Percentiles rank a stretch among this genome's conserved stretches.
Conservation (phyloP, 2,113 vertebrate species). For the Addax nasomaculatus region DNA sequence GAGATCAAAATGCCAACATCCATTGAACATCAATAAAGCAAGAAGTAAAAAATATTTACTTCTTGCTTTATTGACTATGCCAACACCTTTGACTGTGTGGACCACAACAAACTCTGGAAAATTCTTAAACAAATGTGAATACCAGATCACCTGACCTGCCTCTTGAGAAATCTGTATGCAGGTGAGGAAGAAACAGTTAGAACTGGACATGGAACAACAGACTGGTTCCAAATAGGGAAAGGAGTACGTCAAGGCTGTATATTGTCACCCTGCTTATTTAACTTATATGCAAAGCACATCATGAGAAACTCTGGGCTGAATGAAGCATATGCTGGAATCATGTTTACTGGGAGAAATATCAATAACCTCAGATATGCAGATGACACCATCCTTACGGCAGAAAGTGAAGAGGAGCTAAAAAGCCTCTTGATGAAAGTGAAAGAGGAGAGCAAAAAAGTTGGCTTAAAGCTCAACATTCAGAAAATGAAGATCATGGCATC, state of each 20-base stretch:
- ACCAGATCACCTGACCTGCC: background rate
- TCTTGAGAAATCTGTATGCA: background rate
- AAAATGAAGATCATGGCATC: background rate
- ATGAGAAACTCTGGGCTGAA: background rate
- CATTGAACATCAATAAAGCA: background rate
- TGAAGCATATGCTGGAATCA: background rate
- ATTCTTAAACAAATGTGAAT: background rate
- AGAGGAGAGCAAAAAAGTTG: background rate
- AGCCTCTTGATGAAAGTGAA: background rate
- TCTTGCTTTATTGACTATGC: background rate
- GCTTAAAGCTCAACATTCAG: background rate
- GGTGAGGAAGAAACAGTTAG: background rate
- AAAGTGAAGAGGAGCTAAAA: background rate
- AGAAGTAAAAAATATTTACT: background rate
- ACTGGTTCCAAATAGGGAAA: background rate
- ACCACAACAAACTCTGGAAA: background rate
- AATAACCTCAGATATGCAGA: background rate
- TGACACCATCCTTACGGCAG: background rate
- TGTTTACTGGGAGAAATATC: background rate
- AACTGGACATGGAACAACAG: background rate
- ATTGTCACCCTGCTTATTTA: background rate
- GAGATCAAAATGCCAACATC: background rate
- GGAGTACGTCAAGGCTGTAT: background rate
- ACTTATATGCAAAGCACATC: background rate
- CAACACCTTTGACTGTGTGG: background rate